These are phyloP conservation scores for Scortum barcoo DNA, from an alignment of 2,113 vertebrate species.

Conservation along the genomic window DNA sequence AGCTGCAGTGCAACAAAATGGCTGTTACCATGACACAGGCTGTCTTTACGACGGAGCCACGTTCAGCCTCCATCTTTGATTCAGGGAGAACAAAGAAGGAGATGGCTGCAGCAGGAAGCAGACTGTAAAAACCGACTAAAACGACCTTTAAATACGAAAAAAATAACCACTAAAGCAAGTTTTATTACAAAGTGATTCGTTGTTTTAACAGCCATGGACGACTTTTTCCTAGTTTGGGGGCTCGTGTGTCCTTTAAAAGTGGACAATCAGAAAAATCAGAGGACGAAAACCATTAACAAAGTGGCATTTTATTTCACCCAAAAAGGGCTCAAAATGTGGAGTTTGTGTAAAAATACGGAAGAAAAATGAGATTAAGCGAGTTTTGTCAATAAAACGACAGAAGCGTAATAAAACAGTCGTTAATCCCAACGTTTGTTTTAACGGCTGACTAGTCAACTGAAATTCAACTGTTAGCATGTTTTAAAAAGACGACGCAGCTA, in stretches of 20 bases:
- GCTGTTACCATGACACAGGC: constrained; percentile 62
- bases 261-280: not conserved
- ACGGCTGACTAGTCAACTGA: not conserved
- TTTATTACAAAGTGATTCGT: fast-evolving
- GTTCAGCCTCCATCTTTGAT: constrained; percentile 77
- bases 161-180: not conserved
- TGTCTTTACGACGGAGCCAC: constrained; percentile 59
- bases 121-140: not conserved
- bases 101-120: not conserved
- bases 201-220: not conserved
- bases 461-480: not conserved
- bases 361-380: too few species aligned
- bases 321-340: not conserved
- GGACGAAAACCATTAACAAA: not conserved
- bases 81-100: constrained; percentile 63
- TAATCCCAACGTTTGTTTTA: not conserved
- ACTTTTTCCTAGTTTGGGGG: not conserved
- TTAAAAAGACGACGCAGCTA: not conserved
- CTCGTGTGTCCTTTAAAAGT: constrained; percentile 2
- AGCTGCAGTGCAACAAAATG: constrained; percentile 79
- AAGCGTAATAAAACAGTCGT: not conserved
- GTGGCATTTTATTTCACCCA: constrained; percentile 37
- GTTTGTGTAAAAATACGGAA: not conserved
- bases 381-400: too few species aligned
- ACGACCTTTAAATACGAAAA: not conserved